Conservation (phyloP, 2,113 vertebrate genomes). For the Anser cygnoides region DNA sequence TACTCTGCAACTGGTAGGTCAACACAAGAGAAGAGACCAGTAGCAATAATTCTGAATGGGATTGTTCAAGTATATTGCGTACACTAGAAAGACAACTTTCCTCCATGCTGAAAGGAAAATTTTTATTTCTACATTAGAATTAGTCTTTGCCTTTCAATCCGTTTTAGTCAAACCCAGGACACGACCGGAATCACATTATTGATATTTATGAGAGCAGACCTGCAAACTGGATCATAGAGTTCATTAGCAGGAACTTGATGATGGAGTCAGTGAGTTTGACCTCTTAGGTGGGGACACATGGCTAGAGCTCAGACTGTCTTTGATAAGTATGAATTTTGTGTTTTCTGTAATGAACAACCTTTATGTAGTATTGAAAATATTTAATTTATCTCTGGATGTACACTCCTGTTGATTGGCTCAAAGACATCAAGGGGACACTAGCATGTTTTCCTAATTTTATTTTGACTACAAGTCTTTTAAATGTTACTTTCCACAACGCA, state of each 20-base stretch:
- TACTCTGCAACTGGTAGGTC: neutral
- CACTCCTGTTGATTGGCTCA: neutral
- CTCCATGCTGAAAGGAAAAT: neutral
- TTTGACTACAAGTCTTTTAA: neutral
- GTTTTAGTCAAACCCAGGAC: neutral
- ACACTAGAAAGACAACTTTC: neutral
- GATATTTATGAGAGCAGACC: neutral
- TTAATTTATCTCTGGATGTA: neutral
- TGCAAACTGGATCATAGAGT: neutral
- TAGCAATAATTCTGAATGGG: conserved; percentile 5
- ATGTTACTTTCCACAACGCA: neutral
- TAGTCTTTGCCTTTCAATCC: neutral
- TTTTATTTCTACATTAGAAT: neutral
- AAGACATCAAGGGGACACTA: neutral
- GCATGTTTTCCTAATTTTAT: neutral
- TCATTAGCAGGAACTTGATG: neutral
- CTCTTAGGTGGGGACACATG: neutral
- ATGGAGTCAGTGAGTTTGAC: neutral
- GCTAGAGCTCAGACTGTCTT: neutral
- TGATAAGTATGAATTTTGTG: neutral
- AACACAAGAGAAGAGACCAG: neutral
- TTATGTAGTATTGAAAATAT: neutral
- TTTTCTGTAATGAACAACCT: neutral
- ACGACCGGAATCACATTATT: neutral
- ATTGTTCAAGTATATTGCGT: neutral